These are phyloP conservation scores for Drosophila anceps DNA, from an alignment of 2,888 invertebrate genomes.

Conservation along the genomic window DNA sequence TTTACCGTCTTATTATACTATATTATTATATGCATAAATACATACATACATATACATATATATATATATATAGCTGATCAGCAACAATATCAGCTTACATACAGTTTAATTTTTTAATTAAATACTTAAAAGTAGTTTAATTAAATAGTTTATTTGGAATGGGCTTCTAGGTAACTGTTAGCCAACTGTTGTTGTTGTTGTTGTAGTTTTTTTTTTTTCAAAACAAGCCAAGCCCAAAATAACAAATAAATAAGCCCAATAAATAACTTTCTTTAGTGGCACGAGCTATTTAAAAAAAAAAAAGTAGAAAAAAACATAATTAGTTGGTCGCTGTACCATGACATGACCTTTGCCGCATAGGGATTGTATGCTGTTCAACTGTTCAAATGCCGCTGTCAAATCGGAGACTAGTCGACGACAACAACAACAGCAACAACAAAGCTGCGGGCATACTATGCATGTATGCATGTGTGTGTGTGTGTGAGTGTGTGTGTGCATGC, in stretches of 20 bases:
- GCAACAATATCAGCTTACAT: neutral
- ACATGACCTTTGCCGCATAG: constrained; percentile 70
- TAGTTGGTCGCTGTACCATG: constrained; percentile 79
- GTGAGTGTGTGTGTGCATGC: constrained; percentile 50
- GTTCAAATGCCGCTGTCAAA: constrained; percentile 20
- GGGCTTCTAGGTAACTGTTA: constrained; percentile 1
- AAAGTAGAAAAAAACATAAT: constrained; percentile 54
- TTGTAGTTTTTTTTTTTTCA: neutral
- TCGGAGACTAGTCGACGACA: constrained; percentile 50
- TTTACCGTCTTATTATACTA: neutral
- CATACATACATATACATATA: neutral
- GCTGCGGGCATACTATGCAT: constrained; percentile 15
- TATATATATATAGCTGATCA: constrained; percentile 1
- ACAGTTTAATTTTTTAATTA: neutral
- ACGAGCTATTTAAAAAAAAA: constrained; percentile 52
- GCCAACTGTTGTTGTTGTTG: constrained; percentile 22
- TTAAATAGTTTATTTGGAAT: constrained; percentile 1
- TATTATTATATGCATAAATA: neutral
- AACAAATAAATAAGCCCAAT: constrained; percentile 3
- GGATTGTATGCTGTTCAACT: constrained; percentile 23
- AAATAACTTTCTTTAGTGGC: constrained; percentile 59
- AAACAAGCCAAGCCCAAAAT: constrained; percentile 50
- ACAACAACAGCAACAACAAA: constrained; percentile 33
- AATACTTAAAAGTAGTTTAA: constrained; percentile 1
- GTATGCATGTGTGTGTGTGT: constrained; percentile 3